Evolutionary conservation across 1,140 invertebrate species (phyloP), one percentile per base, ranked within the genome.

Genomic region (Bathynomus jamesi): DNA sequence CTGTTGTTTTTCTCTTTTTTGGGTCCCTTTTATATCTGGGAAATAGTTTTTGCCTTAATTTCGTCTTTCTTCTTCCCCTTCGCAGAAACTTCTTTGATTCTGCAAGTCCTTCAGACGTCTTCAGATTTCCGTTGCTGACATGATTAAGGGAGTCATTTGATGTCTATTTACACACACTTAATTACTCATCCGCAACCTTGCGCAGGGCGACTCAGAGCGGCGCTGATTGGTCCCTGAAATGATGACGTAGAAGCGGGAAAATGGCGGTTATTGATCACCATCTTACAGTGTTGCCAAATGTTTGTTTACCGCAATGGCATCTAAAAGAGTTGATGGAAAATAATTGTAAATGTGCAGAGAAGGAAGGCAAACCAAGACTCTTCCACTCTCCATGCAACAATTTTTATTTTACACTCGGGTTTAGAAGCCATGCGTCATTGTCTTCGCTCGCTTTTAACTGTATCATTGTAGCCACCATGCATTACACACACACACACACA

Each of bases 241-340:
- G 40, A 53, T 53, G 40, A 53, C 40, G 40, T 53, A 53, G 40
- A 53, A 53, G 40, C 2, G 40, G 40, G 40, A 53, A 53, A 53
- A 53, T 53, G 40, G 40, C 40, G 40, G 40, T 53, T 53, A 53
- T 53, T 53, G 40, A 53, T 53, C 40, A 53, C 40, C 40, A 53
- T 53, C 40, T 53, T 53, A 53, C 40, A 53, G 40, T 21, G 40
- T 53, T 53, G 40, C 40, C 40, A 53, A 53, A 53, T 53, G 40
- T 53, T 53, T 53, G 40, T 53, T 53, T 53, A 53, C 40, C 40
- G 40, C 40, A 53, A 53, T 53, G 40, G 40, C 21, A 53, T 53
- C 13, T 53, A 53, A 17, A 17, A 17, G 40, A n/a, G n/a, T n/a
- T n/a, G n/a, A n/a, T n/a, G 40, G 21, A 53, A 53, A 53, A 53